These are phyloP conservation scores for Neodon shergylaensis DNA, from an alignment of 2,113 vertebrate genomes.

Conservation along the genomic window DNA sequence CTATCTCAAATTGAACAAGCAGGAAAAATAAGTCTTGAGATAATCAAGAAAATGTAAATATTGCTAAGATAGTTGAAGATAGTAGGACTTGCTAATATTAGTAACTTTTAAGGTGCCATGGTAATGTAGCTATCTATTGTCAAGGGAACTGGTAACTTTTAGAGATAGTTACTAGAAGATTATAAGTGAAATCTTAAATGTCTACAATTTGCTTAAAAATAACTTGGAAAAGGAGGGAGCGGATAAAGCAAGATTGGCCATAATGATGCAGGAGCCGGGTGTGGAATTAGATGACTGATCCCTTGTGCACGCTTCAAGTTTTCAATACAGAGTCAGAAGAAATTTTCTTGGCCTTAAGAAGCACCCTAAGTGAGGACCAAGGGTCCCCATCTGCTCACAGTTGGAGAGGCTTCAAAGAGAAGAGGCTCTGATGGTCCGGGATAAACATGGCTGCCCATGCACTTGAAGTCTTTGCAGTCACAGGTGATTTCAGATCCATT, in stretches of 20 bases:
- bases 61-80: neutral
- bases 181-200: conserved; percentile 8
- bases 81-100: neutral
- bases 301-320: neutral
- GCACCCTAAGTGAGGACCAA: neutral
- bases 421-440: neutral
- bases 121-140: neutral
- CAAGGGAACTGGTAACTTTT: conserved; percentile 7
- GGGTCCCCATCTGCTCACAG: neutral
- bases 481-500: neutral
- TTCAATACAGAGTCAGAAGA: neutral
- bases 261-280: neutral
- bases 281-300: neutral
- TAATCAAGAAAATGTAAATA: neutral
- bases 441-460: neutral
- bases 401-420: neutral
- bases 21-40: neutral
- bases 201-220: conserved; percentile 9
- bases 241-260: neutral
- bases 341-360: neutral
- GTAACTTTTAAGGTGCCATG: neutral
- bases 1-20: neutral
- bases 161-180: neutral
- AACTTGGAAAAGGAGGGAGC: neutral
- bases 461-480: neutral